phyloP scores from a whole-genome alignment of 2,113 vertebrate species.

The Cyanocitta stelleri region DNA sequence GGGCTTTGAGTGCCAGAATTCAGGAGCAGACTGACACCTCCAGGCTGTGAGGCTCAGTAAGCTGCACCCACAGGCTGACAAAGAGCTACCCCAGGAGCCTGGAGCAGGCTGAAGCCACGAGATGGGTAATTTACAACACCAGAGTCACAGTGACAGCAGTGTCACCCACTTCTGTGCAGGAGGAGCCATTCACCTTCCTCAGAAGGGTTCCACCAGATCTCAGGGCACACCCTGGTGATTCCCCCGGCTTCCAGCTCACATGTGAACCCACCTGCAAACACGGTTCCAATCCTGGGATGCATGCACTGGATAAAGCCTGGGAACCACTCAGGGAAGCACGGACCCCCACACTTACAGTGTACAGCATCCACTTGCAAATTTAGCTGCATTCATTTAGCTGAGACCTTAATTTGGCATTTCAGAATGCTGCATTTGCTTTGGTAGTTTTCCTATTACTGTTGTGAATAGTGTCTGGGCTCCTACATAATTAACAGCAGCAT shows the following conservation, averaged over 20 bases:
- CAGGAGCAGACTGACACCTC: background rate
- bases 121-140: background rate
- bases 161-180: background rate
- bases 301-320: background rate
- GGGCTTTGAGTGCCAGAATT: background rate
- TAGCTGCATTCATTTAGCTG: background rate
- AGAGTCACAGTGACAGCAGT: background rate
- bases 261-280: background rate
- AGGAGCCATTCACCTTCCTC: background rate
- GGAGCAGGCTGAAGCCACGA: background rate
- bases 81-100: background rate
- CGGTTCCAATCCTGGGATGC: background rate
- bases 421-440: background rate
- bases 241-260: background rate
- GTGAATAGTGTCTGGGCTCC: background rate
- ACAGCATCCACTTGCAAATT: background rate
- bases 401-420: background rate
- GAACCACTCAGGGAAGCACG: background rate
- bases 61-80: background rate
- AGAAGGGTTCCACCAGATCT: background rate
- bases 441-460: conserved; percentile 11
- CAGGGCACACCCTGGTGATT: fast-evolving
- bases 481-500: conserved; percentile 2
- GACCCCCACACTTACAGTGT: background rate
- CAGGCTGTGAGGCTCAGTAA: background rate